phyloP scores from a whole-genome alignment of 2,113 vertebrate species.

The human (Homo sapiens) region GRCh38 chr6:168439001-168439500 shows the following conservation, averaged over 20 bases:
- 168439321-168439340: neutral
- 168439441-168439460: neutral
- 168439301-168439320: neutral
- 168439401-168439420: accelerated
- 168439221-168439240: neutral
- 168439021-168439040: neutral
- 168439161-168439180: neutral
- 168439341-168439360: neutral
- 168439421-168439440: accelerated
- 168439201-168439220: neutral
- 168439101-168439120: neutral
- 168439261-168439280: neutral
- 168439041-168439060: neutral
- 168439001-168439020: neutral
- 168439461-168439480: neutral
- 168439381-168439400: neutral
- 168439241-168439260: neutral
- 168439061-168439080: neutral
- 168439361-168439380: too few relatives aligned
- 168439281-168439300: neutral
- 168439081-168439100: neutral
- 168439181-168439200: neutral
- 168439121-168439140: neutral
- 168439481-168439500: too few relatives aligned
- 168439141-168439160: neutral